Conservation (phyloP, 2,888 invertebrate species). For the Melieria picta region DNA sequence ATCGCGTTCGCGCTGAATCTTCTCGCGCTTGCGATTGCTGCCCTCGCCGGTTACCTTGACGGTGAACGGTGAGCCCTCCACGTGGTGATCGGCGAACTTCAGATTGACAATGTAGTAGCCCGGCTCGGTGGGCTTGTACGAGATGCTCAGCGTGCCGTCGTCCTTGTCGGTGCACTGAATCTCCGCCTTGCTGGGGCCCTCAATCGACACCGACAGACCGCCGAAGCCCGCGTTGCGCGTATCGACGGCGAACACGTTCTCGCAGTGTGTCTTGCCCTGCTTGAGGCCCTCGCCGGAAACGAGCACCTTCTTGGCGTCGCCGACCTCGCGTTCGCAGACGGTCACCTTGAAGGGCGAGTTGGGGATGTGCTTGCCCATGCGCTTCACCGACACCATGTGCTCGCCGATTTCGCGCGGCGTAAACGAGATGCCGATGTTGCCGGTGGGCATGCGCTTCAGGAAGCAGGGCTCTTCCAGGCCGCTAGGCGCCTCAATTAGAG, state of each 20-base stretch:
- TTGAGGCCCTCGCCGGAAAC: constrained; percentile 85
- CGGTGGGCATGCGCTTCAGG: constrained; percentile 92
- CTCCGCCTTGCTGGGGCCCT: constrained; percentile 98
- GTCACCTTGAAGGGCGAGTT: constrained; percentile 98
- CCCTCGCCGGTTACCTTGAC: constrained; percentile 95
- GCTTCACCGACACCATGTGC: constrained; percentile 94
- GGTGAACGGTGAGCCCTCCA: constrained; percentile 91
- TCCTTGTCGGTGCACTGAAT: constrained; percentile 97
- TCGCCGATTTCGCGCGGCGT: constrained; percentile 96
- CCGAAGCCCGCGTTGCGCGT: constrained; percentile 97
- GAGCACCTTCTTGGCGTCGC: constrained; percentile 96
- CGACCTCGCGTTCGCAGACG: constrained; percentile 87
- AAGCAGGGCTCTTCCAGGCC: constrained; percentile 98
- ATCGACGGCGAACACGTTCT: constrained; percentile 94
- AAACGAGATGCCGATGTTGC: constrained; percentile 98
- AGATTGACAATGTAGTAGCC: constrained; percentile 98
- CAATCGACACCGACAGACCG: constrained; percentile 95
- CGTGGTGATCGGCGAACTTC: constrained; percentile 98
- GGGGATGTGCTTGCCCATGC: constrained; percentile 92
- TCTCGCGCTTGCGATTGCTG: constrained; percentile 91
- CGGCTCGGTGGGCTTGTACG: constrained; percentile 96
- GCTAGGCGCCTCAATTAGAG: constrained; percentile 84
- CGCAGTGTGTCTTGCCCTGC: constrained; percentile 91
- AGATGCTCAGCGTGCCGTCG: constrained; percentile 93
- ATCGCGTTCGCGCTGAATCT: constrained; percentile 91